Evolutionary conservation across 1,140 invertebrate species (phyloP).

Genomic region (Medauroidea extradentata): DNA sequence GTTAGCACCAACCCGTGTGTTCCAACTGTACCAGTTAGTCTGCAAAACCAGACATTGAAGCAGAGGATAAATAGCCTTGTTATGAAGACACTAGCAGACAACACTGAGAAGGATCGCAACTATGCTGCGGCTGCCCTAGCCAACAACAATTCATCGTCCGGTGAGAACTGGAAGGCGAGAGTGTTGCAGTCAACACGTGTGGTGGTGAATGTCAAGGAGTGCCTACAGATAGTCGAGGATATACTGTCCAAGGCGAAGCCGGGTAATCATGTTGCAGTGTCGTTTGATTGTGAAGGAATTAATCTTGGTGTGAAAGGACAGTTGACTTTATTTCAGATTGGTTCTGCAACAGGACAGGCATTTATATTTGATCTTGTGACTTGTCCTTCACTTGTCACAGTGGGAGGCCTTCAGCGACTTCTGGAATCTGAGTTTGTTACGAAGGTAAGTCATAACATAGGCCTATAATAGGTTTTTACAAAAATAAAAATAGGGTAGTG

Average conservation of each 20-base stretch:
- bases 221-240: slow-evolving; percentile 66
- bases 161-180: slow-evolving; percentile 71
- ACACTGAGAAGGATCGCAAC: slow-evolving; percentile 74
- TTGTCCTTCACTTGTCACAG: slow-evolving; percentile 71
- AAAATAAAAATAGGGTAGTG: too few relatives aligned
- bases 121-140: slow-evolving; percentile 5
- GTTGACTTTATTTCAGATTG: slow-evolving; percentile 82
- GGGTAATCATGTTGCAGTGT: slow-evolving; percentile 58
- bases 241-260: slow-evolving; percentile 62
- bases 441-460: slow-evolving; percentile 65
- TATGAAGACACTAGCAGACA: slow-evolving; percentile 84
- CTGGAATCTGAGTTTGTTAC: slow-evolving; percentile 76
- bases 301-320: slow-evolving; percentile 81
- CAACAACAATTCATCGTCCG: not conserved
- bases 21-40: slow-evolving; percentile 21
- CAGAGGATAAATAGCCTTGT: slow-evolving; percentile 83
- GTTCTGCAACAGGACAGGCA: slow-evolving; percentile 68
- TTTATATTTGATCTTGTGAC: slow-evolving; percentile 89
- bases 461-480: too few relatives aligned
- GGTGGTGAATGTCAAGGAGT: slow-evolving; percentile 71
- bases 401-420: slow-evolving; percentile 72
- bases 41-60: slow-evolving; percentile 67
- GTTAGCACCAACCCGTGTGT: slow-evolving; percentile 42
- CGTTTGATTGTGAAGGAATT: slow-evolving; percentile 87
- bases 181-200: slow-evolving; percentile 75